Evolutionary conservation across 2,888 invertebrate genomes (phyloP).

Genomic region (Philonicus albiceps): DNA sequence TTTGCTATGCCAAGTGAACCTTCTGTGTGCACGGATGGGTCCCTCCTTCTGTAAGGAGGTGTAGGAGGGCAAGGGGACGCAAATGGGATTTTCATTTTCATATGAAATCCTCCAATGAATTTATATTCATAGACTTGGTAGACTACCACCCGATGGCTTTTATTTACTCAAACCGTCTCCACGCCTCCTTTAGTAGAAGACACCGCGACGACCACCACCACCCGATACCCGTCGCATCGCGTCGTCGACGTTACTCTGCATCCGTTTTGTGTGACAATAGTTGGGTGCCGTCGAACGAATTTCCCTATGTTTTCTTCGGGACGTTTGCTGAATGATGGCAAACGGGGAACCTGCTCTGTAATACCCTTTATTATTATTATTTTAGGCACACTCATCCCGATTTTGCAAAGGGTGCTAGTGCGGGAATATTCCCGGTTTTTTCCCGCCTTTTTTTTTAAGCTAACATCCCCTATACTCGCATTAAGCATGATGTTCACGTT

Average conservation of each 20-base stretch:
- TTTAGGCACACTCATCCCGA: not conserved
- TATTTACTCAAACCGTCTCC: not conserved
- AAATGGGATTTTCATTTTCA: not conserved
- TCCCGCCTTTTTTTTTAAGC: not conserved
- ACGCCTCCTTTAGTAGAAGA: not conserved
- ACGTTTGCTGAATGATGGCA: not conserved
- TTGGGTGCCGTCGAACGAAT: not conserved
- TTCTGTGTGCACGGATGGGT: not conserved
- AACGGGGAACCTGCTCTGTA: not conserved
- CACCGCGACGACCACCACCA: not conserved
- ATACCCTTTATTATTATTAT: not conserved
- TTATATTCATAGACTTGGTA: not conserved
- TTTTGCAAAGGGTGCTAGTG: not conserved
- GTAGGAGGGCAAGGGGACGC: not conserved
- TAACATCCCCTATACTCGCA: not conserved
- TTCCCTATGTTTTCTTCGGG: not conserved
- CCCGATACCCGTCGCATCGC: not conserved
- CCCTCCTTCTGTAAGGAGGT: not conserved
- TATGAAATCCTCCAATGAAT: not conserved
- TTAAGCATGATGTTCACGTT: not conserved
- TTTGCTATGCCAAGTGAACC: constrained; percentile 11
- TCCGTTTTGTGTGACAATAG: not conserved
- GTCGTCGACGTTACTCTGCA: not conserved
- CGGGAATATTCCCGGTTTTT: not conserved
- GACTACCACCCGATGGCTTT: not conserved